Conservation (phyloP, 2,888 invertebrate genomes). For the Gasteruption jaculator region DNA sequence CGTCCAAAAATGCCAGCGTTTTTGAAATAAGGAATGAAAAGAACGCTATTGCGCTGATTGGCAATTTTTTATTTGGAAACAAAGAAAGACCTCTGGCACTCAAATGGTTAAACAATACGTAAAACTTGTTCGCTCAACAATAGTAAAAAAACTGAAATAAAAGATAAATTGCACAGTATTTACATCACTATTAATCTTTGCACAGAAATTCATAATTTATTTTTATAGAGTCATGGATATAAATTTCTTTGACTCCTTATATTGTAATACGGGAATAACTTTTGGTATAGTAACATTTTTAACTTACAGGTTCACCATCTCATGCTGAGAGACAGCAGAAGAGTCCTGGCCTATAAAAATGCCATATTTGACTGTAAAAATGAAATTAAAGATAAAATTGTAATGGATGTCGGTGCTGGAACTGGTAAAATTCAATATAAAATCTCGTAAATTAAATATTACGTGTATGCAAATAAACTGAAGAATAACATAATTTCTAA, state of each 20-base stretch:
- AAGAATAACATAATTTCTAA: neutral
- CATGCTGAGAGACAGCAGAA: conserved; percentile 72
- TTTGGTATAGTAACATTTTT: conserved; percentile 8
- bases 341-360: conserved; percentile 75
- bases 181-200: neutral
- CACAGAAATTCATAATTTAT: conserved; percentile 4
- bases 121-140: too few relatives aligned
- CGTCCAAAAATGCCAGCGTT: too few relatives aligned
- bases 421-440: conserved; percentile 54
- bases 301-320: conserved; percentile 67
- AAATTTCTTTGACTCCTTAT: conserved; percentile 1
- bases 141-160: too few relatives aligned
- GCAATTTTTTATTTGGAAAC: too few relatives aligned
- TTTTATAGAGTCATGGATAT: neutral
- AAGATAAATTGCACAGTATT: too few relatives aligned
- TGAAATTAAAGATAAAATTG: conserved; percentile 70
- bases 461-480: too few relatives aligned
- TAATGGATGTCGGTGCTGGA: conserved; percentile 84
- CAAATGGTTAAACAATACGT: too few relatives aligned
- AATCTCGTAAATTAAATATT: too few relatives aligned
- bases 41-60: too few relatives aligned
- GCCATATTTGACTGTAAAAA: conserved; percentile 69
- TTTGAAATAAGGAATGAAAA: too few relatives aligned
- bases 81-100: too few relatives aligned
- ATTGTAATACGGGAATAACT: conserved; percentile 4